A percentile compares a stretch with the other conserved stretches of the same genome.
phyloP scores from a whole-genome alignment of 2,113 vertebrate genomes.

The Rhabdomys dilectus region DNA sequence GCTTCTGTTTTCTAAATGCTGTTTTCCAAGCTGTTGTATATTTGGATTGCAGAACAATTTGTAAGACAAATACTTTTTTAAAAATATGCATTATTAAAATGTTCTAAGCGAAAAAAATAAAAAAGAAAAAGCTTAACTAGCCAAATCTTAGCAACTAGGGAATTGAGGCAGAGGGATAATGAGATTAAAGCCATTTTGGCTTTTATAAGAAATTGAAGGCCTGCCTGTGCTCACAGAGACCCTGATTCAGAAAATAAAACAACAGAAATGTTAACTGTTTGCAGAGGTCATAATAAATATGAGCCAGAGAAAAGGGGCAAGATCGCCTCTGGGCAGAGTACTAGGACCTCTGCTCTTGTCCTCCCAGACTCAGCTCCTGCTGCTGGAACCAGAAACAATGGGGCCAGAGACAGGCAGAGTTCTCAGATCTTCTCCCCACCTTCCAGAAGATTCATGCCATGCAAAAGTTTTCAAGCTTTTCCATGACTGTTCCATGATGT shows the following conservation, averaged over 20 bases:
- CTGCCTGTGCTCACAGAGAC: not conserved
- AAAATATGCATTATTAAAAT: too few relatives aligned
- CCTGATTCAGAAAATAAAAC: not conserved
- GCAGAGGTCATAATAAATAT: not conserved
- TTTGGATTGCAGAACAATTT: too few relatives aligned
- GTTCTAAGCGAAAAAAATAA: not conserved
- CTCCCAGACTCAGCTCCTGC: fast-evolving
- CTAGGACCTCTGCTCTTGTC: not conserved
- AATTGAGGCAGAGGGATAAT: not conserved
- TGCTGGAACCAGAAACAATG: not conserved
- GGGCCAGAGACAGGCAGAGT: fast-evolving
- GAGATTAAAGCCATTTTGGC: not conserved
- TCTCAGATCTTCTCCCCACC: not conserved
- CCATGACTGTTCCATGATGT: not conserved
- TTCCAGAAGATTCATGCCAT: not conserved
- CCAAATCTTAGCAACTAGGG: not conserved
- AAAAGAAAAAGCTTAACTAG: not conserved
- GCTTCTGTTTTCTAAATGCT: too few relatives aligned
- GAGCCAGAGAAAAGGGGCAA: not conserved
- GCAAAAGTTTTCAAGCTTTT: not conserved
- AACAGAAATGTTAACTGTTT: not conserved
- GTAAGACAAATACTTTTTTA: too few relatives aligned
- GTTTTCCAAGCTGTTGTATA: too few relatives aligned
- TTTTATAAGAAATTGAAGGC: not conserved
- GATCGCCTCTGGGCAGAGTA: not conserved